Evolutionary conservation across 1,140 invertebrate species (phyloP).

Genomic region (Brachionus calyciflorus): DNA sequence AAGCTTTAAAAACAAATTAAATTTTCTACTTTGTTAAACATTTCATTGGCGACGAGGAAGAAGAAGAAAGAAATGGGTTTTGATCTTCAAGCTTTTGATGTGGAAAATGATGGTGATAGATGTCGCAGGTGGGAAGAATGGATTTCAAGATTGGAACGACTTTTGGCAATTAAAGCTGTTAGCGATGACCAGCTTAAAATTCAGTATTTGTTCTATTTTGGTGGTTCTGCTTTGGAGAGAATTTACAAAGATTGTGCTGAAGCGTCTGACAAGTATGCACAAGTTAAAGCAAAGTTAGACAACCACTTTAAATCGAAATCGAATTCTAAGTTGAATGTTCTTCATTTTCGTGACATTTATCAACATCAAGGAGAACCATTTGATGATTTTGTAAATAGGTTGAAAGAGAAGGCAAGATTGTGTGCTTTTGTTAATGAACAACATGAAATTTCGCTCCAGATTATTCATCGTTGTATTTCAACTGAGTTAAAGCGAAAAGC

Average conservation of each 20-base stretch:
- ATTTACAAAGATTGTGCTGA: background rate
- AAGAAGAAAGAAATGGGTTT: background rate
- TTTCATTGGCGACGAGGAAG: constrained; percentile 14
- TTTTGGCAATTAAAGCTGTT: background rate
- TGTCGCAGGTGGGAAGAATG: background rate
- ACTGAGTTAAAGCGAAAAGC: background rate
- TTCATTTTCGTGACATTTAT: constrained; percentile 21
- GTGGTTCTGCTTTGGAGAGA: background rate
- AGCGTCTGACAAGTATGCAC: background rate
- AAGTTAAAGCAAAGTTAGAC: constrained; percentile 1
- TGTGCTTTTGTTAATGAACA: background rate
- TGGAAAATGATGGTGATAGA: background rate
- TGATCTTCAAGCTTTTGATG: constrained; percentile 15
- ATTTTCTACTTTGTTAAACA: too few relatives aligned
- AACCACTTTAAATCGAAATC: constrained; percentile 14
- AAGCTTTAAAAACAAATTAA: too few relatives aligned
- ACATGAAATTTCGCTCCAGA: background rate
- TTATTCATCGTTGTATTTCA: constrained; percentile 14
- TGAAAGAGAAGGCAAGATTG: background rate
- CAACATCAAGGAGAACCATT: background rate
- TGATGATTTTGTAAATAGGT: background rate
- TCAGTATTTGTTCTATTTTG: constrained; percentile 1
- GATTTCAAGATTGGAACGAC: background rate
- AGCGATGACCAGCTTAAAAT: background rate
- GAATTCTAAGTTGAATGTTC: constrained; percentile 1